Conservation (phyloP, 2,888 invertebrate genomes). For the Hecatera dysodea region DNA sequence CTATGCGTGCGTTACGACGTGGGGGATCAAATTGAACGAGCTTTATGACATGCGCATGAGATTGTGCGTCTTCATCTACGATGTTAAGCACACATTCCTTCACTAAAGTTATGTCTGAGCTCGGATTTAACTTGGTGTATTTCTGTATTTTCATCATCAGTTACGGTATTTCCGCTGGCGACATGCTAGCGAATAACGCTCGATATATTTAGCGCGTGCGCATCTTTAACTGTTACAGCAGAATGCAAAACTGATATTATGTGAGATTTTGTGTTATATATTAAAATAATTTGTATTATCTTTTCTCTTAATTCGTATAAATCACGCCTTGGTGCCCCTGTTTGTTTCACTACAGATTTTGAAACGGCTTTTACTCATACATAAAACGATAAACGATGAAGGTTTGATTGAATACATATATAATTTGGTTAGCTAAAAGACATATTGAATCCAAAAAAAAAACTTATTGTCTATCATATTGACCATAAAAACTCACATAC, state of each 20-base stretch:
- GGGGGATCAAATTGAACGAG: slow-evolving; percentile 14
- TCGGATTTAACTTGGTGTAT: slow-evolving; percentile 38
- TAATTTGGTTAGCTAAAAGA: too few species aligned
- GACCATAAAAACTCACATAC: background rate
- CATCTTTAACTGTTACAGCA: slow-evolving; percentile 8
- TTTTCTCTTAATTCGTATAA: background rate
- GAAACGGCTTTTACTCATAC: background rate
- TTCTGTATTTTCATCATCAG: slow-evolving; percentile 34
- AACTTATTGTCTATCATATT: background rate
- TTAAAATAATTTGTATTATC: background rate
- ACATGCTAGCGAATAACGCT: slow-evolving; percentile 22
- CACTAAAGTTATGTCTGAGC: background rate
- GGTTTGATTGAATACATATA: too few species aligned
- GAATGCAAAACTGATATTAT: background rate
- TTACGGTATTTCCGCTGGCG: slow-evolving; percentile 43
- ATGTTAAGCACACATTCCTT: background rate
- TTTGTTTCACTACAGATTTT: too few species aligned
- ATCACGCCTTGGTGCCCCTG: too few species aligned
- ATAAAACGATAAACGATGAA: background rate
- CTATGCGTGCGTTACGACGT: slow-evolving; percentile 26
- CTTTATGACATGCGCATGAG: background rate
- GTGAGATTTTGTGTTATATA: background rate
- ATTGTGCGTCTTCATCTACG: background rate
- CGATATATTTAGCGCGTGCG: slow-evolving; percentile 41
- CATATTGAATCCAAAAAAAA: background rate